Conservation (phyloP, 1,140 invertebrate genomes). For the Sipha flava region DNA sequence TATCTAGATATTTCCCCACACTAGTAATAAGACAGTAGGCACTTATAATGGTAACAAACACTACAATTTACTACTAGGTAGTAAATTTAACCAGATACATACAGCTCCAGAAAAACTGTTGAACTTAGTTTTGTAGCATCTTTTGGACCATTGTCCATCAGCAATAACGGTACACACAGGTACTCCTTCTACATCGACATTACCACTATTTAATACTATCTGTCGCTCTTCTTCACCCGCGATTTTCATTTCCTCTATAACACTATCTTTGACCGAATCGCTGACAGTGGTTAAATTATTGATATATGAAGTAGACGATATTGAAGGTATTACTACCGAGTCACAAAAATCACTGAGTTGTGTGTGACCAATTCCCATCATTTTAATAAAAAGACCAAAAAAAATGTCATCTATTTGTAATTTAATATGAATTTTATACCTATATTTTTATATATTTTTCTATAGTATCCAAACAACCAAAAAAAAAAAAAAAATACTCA, state of each 20-base stretch:
- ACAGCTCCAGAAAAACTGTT: slow-evolving; percentile 39
- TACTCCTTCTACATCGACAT: slow-evolving; percentile 35
- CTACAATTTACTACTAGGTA: not conserved
- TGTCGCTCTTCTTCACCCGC: slow-evolving; percentile 35
- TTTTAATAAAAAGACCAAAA: not conserved
- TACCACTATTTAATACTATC: slow-evolving; percentile 28
- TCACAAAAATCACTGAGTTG: not conserved
- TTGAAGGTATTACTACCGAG: not conserved
- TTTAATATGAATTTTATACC: not conserved
- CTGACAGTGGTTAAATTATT: not conserved
- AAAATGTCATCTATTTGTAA: no score
- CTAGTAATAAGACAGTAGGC: no score
- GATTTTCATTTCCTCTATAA: slow-evolving; percentile 26
- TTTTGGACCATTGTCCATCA: slow-evolving; percentile 40
- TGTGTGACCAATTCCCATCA: not conserved
- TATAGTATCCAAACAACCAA: no score
- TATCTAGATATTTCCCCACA: no score
- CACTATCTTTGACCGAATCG: not conserved
- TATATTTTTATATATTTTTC: not conserved
- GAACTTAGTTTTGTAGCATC: slow-evolving; percentile 40
- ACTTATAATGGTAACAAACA: not conserved
- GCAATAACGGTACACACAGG: slow-evolving; percentile 40
- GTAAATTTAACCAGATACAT: not conserved
- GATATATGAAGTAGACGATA: not conserved
- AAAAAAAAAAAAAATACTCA: no score